These are phyloP conservation scores for Campaea margaritaria DNA, from an alignment of 2,888 invertebrate genomes.

Conservation along the genomic window DNA sequence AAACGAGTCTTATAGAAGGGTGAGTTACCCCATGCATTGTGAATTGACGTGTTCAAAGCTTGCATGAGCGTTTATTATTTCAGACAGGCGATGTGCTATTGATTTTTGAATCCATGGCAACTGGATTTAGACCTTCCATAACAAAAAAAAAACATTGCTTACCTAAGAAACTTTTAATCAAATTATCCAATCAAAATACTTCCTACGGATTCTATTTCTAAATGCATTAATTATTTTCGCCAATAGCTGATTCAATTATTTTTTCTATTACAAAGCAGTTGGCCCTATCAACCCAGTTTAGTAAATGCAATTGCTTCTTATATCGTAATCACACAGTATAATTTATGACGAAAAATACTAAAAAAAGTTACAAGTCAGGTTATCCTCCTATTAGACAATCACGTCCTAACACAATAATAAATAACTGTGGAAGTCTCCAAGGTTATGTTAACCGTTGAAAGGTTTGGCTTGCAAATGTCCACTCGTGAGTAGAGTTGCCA, in stretches of 20 bases:
- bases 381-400: conserved; percentile 29
- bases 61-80: conserved; percentile 76
- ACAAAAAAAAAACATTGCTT: neutral
- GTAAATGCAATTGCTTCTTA: conserved; percentile 3
- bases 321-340: conserved; percentile 3
- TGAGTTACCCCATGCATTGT: conserved; percentile 75
- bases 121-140: conserved; percentile 14
- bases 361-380: conserved; percentile 17
- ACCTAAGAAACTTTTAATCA: no score
- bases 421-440: conserved; percentile 40
- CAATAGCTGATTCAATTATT: neutral
- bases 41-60: conserved; percentile 73
- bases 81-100: conserved; percentile 70
- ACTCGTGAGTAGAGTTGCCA: conserved; percentile 43
- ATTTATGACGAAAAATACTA: conserved; percentile 12
- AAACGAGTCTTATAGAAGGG: conserved; percentile 81
- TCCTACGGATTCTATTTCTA: neutral
- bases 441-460: conserved; percentile 49
- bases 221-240: neutral
- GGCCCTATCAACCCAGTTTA: conserved; percentile 7
- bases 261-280: conserved; percentile 2
- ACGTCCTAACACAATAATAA: conserved; percentile 26
- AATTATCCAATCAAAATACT: no score
- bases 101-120: conserved; percentile 60
- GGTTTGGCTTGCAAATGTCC: conserved; percentile 55